Conservation (phyloP, 1,140 invertebrate species). For the Apis dorsata region DNA sequence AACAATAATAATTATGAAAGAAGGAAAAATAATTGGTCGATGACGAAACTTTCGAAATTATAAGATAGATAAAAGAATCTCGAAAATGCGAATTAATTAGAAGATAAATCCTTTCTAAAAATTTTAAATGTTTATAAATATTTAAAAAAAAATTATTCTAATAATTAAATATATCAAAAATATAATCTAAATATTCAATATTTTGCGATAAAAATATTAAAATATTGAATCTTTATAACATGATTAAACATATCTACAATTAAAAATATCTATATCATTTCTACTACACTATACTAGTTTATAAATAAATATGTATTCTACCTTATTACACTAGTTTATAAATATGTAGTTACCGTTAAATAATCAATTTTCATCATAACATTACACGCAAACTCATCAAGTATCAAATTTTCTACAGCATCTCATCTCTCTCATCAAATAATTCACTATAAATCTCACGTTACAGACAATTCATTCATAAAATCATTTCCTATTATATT, state of each 20-base stretch:
- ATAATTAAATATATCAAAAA: no score
- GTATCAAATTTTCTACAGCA: neutral
- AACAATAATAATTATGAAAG: constrained; percentile 22
- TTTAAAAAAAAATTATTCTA: no score
- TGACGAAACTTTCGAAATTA: constrained; percentile 44
- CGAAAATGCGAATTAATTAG: neutral
- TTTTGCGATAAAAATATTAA: no score
- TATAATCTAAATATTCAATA: no score
- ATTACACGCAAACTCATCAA: neutral
- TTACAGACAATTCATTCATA: neutral
- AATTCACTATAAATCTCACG: neutral
- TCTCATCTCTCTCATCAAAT: neutral
- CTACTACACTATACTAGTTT: neutral
- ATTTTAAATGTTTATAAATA: no score
- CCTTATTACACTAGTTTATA: neutral
- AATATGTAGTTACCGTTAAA: neutral
- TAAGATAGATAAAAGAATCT: neutral
- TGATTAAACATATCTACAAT: no score
- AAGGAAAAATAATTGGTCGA: neutral
- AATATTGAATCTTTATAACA: no score
- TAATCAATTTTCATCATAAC: neutral
- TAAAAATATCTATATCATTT: no score
- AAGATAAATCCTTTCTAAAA: neutral
- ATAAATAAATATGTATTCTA: neutral
- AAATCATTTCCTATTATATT: neutral